These are phyloP conservation scores for Globodera rostochiensis DNA, from an alignment of 1,140 invertebrate genomes.

Conservation along the genomic window DNA sequence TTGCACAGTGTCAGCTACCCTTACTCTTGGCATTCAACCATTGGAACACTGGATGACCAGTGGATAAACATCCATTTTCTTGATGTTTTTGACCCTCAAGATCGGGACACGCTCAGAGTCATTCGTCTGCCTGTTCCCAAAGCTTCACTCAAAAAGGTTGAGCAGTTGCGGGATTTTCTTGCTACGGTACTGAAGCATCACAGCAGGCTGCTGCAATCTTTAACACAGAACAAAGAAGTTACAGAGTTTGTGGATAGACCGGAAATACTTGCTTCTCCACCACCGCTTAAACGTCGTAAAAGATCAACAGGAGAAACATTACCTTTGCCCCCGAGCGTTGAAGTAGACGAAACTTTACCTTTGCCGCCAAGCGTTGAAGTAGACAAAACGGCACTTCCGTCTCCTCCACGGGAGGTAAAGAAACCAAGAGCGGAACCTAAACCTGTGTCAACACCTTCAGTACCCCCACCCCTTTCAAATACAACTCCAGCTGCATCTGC, in stretches of 20 bases:
- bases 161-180: background rate
- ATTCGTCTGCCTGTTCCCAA: background rate
- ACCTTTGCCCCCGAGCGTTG: no score
- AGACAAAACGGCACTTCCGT: background rate
- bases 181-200: background rate
- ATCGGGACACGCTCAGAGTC: background rate
- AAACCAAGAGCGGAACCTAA: background rate
- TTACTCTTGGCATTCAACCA: background rate
- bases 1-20: constrained; percentile 1
- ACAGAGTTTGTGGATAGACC: background rate
- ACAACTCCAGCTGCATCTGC: background rate
- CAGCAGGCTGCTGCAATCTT: background rate
- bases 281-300: background rate
- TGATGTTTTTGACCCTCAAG: background rate
- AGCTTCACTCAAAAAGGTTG: background rate
- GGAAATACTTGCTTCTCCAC: background rate
- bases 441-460: background rate
- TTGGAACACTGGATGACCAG: constrained; percentile 23
- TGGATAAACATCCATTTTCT: constrained; percentile 14
- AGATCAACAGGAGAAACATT: background rate
- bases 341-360: no score
- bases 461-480: background rate
- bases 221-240: background rate
- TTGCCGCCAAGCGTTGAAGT: background rate
- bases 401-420: no score